These are phyloP conservation scores for Bombus pyrosoma DNA, from an alignment of 1,140 invertebrate species.

Conservation along the genomic window DNA sequence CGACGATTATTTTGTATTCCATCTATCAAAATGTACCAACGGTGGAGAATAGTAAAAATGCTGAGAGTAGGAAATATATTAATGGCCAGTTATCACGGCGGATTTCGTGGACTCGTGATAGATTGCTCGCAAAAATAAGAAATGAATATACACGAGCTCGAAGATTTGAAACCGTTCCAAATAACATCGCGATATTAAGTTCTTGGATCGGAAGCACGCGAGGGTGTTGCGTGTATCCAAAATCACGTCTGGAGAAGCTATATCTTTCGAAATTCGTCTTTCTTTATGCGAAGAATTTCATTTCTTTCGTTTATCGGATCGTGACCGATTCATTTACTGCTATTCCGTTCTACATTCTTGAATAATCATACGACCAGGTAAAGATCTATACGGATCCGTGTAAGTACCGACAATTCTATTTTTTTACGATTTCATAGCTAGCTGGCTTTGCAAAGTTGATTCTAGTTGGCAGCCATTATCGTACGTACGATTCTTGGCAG, in stretches of 20 bases:
- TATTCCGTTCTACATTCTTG: background rate
- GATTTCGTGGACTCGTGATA: slow-evolving; percentile 44
- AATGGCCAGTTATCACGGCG: slow-evolving; percentile 37
- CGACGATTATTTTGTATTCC: background rate
- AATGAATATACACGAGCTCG: slow-evolving; percentile 19
- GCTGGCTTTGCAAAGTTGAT: slow-evolving; percentile 27
- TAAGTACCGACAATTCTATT: slow-evolving; percentile 35
- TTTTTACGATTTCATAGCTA: slow-evolving; percentile 16
- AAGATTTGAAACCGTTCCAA: slow-evolving; percentile 55
- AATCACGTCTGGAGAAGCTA: slow-evolving; percentile 28
- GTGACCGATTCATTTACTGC: background rate
- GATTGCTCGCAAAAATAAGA: slow-evolving; percentile 43
- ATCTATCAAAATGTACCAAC: slow-evolving; percentile 5
- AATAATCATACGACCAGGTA: background rate
- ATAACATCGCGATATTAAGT: slow-evolving; percentile 46
- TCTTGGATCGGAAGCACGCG: slow-evolving; percentile 41
- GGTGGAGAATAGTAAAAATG: background rate
- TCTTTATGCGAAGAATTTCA: background rate
- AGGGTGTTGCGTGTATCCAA: slow-evolving; percentile 28
- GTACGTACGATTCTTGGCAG: slow-evolving; percentile 61
- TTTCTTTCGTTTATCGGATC: background rate
- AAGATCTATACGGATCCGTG: background rate
- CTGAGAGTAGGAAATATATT: slow-evolving; percentile 23
- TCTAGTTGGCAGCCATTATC: slow-evolving; percentile 62
- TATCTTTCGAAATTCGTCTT: slow-evolving; percentile 34